Evolutionary conservation across 2,797 vertebrate species (phyloP).

Genomic region (Gila robusta): DNA sequence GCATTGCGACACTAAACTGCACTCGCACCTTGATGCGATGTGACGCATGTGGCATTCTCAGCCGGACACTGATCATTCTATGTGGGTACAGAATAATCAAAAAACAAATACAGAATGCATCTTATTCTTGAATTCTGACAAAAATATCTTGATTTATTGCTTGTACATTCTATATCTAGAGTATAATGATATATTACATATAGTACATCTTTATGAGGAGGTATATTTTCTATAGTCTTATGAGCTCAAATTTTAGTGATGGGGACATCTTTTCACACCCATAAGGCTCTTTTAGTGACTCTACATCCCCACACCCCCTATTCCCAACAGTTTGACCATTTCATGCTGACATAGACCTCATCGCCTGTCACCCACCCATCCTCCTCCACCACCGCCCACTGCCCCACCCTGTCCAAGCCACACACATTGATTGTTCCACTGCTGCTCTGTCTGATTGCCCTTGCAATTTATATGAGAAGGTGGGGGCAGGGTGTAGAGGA

Average conservation of each 20-base stretch:
- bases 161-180: not conserved
- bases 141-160: not conserved
- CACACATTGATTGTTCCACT: constrained; percentile 60
- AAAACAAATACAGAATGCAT: not conserved
- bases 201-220: not conserved
- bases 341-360: not conserved
- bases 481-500: constrained; percentile 46
- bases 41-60: constrained; percentile 41
- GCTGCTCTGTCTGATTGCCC: constrained; percentile 69
- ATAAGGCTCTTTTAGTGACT: not conserved
- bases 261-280: not conserved
- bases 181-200: not conserved
- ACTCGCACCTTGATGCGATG: constrained; percentile 27
- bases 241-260: too few species aligned
- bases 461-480: constrained; percentile 65
- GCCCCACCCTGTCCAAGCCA: constrained; percentile 60
- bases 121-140: not conserved
- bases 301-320: not conserved
- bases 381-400: not conserved
- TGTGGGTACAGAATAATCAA: not conserved
- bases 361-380: not conserved
- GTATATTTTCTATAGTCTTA: not conserved
- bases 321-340: not conserved
- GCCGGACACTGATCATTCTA: not conserved
- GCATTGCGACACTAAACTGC: constrained; percentile 41